phyloP scores from a whole-genome alignment of 2,113 vertebrate genomes.

The Myrmecophaga tridactyla region DNA sequence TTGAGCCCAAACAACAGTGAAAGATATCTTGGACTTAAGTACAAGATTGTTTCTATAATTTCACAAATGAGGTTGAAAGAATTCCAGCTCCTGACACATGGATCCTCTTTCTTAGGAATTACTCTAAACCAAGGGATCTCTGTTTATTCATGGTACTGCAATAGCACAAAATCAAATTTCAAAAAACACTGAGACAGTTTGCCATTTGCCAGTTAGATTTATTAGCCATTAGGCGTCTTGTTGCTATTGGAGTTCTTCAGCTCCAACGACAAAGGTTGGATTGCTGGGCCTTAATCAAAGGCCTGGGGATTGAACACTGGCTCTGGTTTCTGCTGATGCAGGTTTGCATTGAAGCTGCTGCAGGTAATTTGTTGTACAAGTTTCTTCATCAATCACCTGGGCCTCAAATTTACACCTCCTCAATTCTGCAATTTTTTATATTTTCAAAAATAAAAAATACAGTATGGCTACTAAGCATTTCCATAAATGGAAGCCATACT shows the following conservation, averaged over 20 bases:
- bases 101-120: background rate
- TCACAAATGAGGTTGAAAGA: constrained; percentile 14
- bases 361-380: background rate
- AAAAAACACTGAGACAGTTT: background rate
- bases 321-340: background rate
- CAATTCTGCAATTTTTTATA: constrained; percentile 8
- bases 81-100: background rate
- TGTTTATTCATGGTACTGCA: background rate
- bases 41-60: background rate
- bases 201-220: background rate
- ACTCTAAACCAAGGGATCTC: background rate
- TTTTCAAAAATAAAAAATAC: constrained; percentile 15
- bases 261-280: background rate
- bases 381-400: background rate
- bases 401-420: background rate
- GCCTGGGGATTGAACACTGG: background rate
- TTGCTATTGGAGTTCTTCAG: background rate
- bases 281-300: background rate
- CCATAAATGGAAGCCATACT: constrained; percentile 1
- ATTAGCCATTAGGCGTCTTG: background rate
- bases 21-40: background rate
- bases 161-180: background rate
- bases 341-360: background rate
- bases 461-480: background rate
- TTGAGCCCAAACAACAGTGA: background rate